A percentile compares a stretch with the other conserved stretches of the same genome.
Conservation (phyloP, 2,113 vertebrate species). For the Siniperca chuatsi region DNA sequence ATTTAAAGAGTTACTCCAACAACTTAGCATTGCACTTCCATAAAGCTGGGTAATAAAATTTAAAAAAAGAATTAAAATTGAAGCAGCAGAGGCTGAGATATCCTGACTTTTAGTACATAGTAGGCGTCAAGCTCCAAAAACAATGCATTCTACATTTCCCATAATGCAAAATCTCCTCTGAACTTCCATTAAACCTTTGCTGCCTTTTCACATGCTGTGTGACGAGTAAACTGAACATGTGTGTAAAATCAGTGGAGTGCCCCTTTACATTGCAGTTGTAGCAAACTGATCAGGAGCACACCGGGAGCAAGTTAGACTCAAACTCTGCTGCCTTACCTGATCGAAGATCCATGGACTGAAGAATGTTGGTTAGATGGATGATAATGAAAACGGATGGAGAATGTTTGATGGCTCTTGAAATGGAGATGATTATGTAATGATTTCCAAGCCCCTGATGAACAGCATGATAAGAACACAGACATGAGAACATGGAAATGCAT, state of each 20-base stretch:
- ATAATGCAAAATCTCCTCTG: background rate
- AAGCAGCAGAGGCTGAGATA: background rate
- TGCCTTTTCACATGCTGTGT: background rate
- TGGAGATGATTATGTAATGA: slow-evolving; percentile 63
- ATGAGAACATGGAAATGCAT: slow-evolving; percentile 50
- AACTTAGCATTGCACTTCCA: background rate
- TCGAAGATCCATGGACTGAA: slow-evolving; percentile 53
- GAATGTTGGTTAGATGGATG: slow-evolving; percentile 58
- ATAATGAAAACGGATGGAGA: slow-evolving; percentile 56
- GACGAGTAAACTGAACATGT: background rate
- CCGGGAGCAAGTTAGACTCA: background rate
- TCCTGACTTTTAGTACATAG: background rate
- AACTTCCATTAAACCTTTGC: background rate
- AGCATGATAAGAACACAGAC: slow-evolving; percentile 58
- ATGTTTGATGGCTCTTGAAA: slow-evolving; percentile 62
- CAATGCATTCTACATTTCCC: background rate
- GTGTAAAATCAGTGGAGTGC: background rate
- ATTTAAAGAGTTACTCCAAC: background rate
- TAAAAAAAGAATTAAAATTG: background rate
- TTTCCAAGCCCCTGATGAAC: slow-evolving; percentile 61
- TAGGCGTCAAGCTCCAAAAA: background rate
- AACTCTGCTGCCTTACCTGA: slow-evolving; percentile 73
- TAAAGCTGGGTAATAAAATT: background rate
- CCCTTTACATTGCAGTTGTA: background rate
- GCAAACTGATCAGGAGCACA: background rate